Conservation (phyloP, 2,113 vertebrate species). For the Dascyllus trimaculatus region DNA sequence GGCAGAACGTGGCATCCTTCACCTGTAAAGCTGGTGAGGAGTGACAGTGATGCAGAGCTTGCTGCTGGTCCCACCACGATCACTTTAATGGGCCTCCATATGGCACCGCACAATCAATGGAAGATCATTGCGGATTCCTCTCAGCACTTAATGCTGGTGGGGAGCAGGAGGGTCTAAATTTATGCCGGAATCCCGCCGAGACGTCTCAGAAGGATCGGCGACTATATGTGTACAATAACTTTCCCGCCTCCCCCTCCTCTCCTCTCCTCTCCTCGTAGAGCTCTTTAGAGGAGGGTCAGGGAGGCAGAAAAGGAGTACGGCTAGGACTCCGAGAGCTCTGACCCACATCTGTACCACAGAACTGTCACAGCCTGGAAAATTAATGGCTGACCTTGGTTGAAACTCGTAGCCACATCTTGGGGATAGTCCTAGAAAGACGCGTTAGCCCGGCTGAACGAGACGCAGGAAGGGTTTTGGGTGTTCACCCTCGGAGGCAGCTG, state of each 20-base stretch:
- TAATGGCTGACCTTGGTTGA: constrained; percentile 77
- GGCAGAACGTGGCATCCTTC: constrained; percentile 13
- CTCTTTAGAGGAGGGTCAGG: constrained; percentile 65
- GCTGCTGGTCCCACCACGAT: constrained; percentile 44
- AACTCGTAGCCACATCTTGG: constrained; percentile 63
- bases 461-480: background rate
- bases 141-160: constrained; percentile 34
- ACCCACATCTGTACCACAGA: constrained; percentile 79
- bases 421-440: constrained; percentile 76
- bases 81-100: constrained; percentile 67
- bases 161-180: constrained; percentile 62
- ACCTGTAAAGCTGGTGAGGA: constrained; percentile 41
- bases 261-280: constrained; percentile 33
- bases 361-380: constrained; percentile 76
- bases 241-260: background rate
- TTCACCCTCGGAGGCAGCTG: background rate
- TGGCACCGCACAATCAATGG: constrained; percentile 64
- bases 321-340: constrained; percentile 57
- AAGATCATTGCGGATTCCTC: constrained; percentile 59
- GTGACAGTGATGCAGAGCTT: constrained; percentile 37
- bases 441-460: constrained; percentile 36
- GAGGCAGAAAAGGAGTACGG: constrained; percentile 36
- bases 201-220: constrained; percentile 39
- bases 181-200: constrained; percentile 61
- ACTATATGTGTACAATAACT: constrained; percentile 42